phyloP scores from a whole-genome alignment of 23 tunicate genomes.

The Phallusia fumigata region DNA sequence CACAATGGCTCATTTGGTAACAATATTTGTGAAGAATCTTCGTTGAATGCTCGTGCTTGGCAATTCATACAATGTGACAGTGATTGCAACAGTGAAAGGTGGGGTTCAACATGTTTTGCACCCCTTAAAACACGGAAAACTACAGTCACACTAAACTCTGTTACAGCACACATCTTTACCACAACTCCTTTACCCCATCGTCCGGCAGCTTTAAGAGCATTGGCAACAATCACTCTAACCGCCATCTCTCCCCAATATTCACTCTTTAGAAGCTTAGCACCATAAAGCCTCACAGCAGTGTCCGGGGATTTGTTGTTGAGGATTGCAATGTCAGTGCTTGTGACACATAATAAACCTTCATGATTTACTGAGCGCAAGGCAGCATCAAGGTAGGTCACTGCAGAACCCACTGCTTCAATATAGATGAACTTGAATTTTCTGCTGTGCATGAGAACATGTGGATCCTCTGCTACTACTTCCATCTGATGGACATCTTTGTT shows the following conservation, averaged over 20 bases:
- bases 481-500: slow-evolving; percentile 12
- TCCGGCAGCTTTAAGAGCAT: slow-evolving; percentile 64
- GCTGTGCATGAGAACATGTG: slow-evolving; percentile 60
- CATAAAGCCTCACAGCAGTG: slow-evolving; percentile 54
- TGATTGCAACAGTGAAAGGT: slow-evolving; percentile 18
- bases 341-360: slow-evolving; percentile 57
- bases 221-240: slow-evolving; percentile 53
- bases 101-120: slow-evolving; percentile 44
- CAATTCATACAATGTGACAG: slow-evolving; percentile 72
- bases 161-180: slow-evolving; percentile 47
- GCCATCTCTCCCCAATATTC: slow-evolving; percentile 69
- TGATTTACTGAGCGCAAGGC: slow-evolving; percentile 55
- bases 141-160: slow-evolving; percentile 41
- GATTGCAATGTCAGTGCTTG: slow-evolving; percentile 52
- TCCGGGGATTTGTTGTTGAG: slow-evolving; percentile 69
- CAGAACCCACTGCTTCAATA: slow-evolving; percentile 52
- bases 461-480: slow-evolving; percentile 36
- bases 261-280: slow-evolving; percentile 49
- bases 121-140: slow-evolving; percentile 59
- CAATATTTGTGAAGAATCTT: background rate
- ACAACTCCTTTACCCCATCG: slow-evolving; percentile 67
- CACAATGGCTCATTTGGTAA: background rate
- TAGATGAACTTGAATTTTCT: slow-evolving; percentile 55
- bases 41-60: slow-evolving; percentile 43
- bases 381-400: slow-evolving; percentile 64